Percentiles rank a stretch among this genome's conserved stretches.
Evolutionary conservation across 2,797 vertebrate genomes (phyloP).

Genomic region (Urosaurus nigricauda): DNA sequence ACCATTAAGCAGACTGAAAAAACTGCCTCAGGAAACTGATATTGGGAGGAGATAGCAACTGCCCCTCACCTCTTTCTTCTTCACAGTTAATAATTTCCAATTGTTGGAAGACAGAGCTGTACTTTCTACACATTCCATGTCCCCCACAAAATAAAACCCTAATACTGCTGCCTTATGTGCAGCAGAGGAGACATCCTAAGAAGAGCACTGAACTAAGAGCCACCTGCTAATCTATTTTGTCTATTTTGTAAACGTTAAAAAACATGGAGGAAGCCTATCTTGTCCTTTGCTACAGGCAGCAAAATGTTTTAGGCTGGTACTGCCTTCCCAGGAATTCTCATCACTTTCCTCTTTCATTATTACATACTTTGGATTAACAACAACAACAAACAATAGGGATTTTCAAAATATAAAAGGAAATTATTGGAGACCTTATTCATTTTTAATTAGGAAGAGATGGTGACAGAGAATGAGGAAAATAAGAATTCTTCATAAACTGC

Average conservation of each 20-base stretch:
- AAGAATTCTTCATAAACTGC: constrained; percentile 16
- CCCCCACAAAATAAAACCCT: not conserved
- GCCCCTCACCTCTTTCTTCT: no score
- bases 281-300: not conserved
- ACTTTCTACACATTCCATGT: not conserved
- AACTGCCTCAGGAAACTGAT: no score
- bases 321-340: not conserved
- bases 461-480: not conserved
- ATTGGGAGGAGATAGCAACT: no score
- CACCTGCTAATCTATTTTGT: no score
- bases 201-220: no score
- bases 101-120: not conserved
- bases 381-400: no score
- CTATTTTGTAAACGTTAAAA: no score
- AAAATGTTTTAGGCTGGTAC: not conserved
- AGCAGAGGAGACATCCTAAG: no score
- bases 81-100: not conserved
- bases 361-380: not conserved
- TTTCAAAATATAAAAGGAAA: not conserved
- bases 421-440: not conserved
- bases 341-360: not conserved
- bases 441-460: not conserved
- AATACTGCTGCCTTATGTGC: no score
- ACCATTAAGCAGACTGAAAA: not conserved
- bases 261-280: no score